These are phyloP conservation scores for Nothoprocta perdicaria DNA, from an alignment of 2,113 vertebrate species.

Conservation along the genomic window DNA sequence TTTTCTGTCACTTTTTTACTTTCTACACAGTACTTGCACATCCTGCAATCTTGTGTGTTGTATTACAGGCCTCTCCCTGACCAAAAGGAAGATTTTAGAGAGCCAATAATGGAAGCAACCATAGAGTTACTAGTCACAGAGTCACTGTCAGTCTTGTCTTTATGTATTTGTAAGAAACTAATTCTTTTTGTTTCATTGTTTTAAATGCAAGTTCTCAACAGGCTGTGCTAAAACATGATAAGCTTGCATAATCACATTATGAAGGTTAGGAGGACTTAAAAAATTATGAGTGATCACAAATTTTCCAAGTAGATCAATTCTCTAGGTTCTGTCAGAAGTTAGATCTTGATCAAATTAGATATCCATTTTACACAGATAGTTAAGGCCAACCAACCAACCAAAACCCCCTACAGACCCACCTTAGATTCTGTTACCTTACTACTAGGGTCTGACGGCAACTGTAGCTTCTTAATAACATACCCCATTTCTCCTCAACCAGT, in stretches of 20 bases:
- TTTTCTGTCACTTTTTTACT: neutral
- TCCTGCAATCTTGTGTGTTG: neutral
- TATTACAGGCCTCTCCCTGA: neutral
- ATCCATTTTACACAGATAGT: no score
- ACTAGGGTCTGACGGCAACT: neutral
- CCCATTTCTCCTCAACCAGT: neutral
- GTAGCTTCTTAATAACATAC: neutral
- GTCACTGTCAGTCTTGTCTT: neutral
- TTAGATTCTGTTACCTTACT: neutral
- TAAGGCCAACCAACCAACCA: neutral
- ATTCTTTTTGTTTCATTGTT: neutral
- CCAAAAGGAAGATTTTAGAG: neutral
- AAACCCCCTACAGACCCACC: neutral
- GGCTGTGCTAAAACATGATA: neutral
- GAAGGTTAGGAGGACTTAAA: neutral
- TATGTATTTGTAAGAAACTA: neutral
- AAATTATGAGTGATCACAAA: neutral
- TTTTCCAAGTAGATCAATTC: neutral
- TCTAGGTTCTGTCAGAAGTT: accelerated
- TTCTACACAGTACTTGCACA: neutral
- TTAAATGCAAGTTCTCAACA: neutral
- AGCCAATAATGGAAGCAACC: neutral
- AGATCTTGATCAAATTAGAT: neutral
- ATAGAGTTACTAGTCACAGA: neutral
- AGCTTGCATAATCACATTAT: neutral